A percentile compares a stretch with the other conserved stretches of the same genome.
phyloP scores from a whole-genome alignment of 2,888 invertebrate species.

The Seira ritae region DNA sequence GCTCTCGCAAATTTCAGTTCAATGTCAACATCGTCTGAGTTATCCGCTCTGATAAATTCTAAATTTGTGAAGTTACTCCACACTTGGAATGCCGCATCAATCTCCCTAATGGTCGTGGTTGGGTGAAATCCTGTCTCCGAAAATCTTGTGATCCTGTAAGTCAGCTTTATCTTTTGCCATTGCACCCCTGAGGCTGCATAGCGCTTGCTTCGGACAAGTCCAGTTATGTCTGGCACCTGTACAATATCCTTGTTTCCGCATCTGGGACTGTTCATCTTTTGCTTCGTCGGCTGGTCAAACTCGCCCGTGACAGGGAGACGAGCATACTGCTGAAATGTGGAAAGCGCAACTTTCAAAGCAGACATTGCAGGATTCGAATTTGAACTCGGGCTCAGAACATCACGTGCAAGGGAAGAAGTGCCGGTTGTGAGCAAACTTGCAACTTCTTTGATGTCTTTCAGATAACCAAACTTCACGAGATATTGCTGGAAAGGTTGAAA shows the following conservation, averaged over 20 bases:
- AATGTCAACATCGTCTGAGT: constrained; percentile 50
- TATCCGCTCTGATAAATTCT: constrained; percentile 40
- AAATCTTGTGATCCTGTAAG: constrained; percentile 43
- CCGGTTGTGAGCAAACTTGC: constrained; percentile 43
- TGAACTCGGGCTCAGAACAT: constrained; percentile 13
- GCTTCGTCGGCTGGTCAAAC: constrained; percentile 58
- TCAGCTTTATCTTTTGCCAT: constrained; percentile 55
- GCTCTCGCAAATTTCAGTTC: constrained; percentile 56
- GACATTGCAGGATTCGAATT: constrained; percentile 48
- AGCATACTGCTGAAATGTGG: constrained; percentile 60
- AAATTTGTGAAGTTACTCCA: constrained; percentile 60
- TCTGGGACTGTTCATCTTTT: constrained; percentile 63
- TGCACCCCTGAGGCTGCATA: constrained; percentile 54
- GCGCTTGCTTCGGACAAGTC: constrained; percentile 48
- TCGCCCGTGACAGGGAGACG: constrained; percentile 51
- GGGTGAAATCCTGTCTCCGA: constrained; percentile 54
- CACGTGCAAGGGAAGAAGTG: constrained; percentile 19
- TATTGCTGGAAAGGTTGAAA: constrained; percentile 48
- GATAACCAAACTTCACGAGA: constrained; percentile 62
- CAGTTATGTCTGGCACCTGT: constrained; percentile 30
- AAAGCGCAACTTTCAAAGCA: constrained; percentile 46
- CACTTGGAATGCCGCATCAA: constrained; percentile 51
- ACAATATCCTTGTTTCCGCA: constrained; percentile 65
- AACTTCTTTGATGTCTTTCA: constrained; percentile 61
- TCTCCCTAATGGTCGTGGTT: constrained; percentile 45